Percentiles rank a stretch among this genome's conserved stretches.
Conservation (phyloP, 2,797 vertebrate species). For the Hoplostethus atlanticus region DNA sequence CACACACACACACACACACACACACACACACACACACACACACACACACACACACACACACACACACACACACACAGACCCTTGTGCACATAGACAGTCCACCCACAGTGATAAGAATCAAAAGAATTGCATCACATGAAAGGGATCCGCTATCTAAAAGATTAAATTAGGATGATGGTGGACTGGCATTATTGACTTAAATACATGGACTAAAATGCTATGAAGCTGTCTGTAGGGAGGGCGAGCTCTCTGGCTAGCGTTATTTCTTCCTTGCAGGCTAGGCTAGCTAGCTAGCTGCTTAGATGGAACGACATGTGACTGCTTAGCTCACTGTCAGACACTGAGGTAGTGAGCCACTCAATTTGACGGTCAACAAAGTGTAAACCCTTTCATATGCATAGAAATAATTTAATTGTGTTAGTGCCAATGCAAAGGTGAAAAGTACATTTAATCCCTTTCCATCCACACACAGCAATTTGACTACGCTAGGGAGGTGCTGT, state of each 20-base stretch:
- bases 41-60: background rate
- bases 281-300: background rate
- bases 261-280: too few relatives aligned
- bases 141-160: background rate
- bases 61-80: too few relatives aligned
- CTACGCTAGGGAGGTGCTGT: too few relatives aligned
- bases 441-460: too few relatives aligned
- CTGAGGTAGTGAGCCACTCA: too few relatives aligned
- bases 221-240: background rate
- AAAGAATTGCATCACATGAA: constrained; percentile 18
- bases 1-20: background rate
- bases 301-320: background rate
- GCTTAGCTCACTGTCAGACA: background rate
- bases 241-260: background rate
- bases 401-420: too few relatives aligned
- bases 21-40: background rate
- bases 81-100: background rate
- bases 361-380: too few relatives aligned
- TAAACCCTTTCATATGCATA: too few relatives aligned
- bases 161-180: background rate
- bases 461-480: too few relatives aligned
- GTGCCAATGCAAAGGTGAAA: too few relatives aligned
- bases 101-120: constrained; percentile 9
- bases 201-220: too few relatives aligned
- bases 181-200: background rate